phyloP scores from a whole-genome alignment of 35 echinoderm and acorn worm genomes.

The Ophioderma brevispina region DNA sequence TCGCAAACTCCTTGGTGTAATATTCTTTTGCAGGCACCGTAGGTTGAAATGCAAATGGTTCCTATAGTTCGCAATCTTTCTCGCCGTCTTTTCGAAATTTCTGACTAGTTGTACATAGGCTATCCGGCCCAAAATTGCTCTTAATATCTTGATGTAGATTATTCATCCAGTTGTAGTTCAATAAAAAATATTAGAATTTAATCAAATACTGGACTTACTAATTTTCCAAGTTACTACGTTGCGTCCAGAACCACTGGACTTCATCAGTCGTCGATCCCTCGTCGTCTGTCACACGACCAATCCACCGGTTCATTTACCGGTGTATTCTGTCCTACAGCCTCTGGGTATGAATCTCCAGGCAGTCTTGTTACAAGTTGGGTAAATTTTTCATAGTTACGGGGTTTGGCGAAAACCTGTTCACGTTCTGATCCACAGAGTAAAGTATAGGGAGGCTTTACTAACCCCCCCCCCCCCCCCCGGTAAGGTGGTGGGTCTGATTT shows the following conservation, averaged over 20 bases:
- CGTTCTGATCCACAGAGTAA: too few relatives aligned
- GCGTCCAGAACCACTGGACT: background rate
- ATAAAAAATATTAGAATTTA: background rate
- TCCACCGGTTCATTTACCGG: too few relatives aligned
- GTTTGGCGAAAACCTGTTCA: too few relatives aligned
- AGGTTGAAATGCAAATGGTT: background rate
- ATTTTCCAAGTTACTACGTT: background rate
- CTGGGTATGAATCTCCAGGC: too few relatives aligned
- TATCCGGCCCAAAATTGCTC: background rate
- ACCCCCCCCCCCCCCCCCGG: too few relatives aligned
- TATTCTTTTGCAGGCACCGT: background rate
- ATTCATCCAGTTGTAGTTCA: constrained; percentile 7
- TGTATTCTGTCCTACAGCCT: too few relatives aligned
- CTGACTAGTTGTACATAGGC: background rate
- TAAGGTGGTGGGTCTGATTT: too few relatives aligned
- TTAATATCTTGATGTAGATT: background rate
- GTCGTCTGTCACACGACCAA: too few relatives aligned
- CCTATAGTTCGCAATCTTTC: background rate
- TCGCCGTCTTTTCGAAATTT: background rate
- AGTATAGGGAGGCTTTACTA: too few relatives aligned
- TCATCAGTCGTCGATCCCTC: background rate
- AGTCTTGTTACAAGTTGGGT: too few relatives aligned
- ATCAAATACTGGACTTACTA: background rate
- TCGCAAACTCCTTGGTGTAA: background rate
- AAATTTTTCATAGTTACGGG: too few relatives aligned